Percentiles rank a stretch among this genome's conserved stretches.
Conservation (phyloP, 2,797 vertebrate genomes). For the Podargus strigoides region DNA sequence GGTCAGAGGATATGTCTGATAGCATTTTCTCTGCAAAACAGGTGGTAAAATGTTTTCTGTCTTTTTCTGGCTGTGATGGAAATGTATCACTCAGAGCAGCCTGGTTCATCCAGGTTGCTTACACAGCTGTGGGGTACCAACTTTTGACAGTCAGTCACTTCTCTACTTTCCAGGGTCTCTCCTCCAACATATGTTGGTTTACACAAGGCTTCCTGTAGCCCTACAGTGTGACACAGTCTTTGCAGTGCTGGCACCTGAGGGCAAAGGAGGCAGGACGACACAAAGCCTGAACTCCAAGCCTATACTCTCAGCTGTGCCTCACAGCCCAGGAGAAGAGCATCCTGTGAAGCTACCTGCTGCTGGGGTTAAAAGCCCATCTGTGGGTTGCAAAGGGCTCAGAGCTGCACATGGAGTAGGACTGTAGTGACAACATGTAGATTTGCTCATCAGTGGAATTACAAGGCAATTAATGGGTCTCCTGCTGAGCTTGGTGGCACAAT, state of each 20-base stretch:
- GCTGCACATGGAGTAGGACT: background rate
- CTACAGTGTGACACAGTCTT: fast-evolving
- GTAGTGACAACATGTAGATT: background rate
- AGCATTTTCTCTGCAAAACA: background rate
- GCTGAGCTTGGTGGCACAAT: background rate
- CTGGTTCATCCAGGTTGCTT: background rate
- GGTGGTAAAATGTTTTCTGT: background rate
- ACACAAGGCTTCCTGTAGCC: background rate
- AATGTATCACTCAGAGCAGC: background rate
- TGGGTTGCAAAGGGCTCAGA: background rate
- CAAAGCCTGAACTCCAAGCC: background rate
- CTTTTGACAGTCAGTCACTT: background rate
- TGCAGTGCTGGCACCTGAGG: fast-evolving
- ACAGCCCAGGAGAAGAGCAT: background rate
- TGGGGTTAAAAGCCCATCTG: background rate
- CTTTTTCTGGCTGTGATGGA: background rate
- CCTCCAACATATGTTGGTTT: background rate
- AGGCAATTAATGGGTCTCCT: background rate
- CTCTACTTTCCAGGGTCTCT: background rate
- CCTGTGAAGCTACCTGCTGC: background rate
- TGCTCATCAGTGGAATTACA: background rate
- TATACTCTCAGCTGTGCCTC: background rate
- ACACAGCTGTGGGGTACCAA: background rate
- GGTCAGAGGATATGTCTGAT: background rate
- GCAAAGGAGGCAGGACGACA: background rate